phyloP scores from a whole-genome alignment of 2,797 vertebrate species.

The Cyprinodon diabolis region DNA sequence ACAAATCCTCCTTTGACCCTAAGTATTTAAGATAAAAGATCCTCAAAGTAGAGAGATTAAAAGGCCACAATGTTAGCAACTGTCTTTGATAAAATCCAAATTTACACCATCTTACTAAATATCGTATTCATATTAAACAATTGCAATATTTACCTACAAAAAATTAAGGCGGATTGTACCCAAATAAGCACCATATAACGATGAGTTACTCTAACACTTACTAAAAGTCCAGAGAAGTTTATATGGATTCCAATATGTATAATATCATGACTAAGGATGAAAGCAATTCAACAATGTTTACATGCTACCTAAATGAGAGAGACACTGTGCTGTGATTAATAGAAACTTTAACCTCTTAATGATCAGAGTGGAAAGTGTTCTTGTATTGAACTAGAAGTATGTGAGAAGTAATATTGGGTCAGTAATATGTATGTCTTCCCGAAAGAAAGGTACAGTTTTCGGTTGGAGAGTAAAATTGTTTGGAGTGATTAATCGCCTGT shows the following conservation, averaged over 20 bases:
- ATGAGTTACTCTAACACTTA: neutral
- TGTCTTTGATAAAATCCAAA: neutral
- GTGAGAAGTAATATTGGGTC: no score
- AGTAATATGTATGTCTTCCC: no score
- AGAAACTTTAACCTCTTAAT: no score
- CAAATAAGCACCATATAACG: no score
- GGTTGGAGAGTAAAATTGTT: no score
- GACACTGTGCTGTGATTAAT: no score
- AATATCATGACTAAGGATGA: neutral
- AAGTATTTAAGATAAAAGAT: constrained; percentile 34
- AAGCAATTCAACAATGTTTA: no score
- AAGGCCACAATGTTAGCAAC: constrained; percentile 17
- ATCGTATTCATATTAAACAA: neutral
- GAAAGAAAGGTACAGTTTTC: no score
- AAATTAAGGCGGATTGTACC: neutral
- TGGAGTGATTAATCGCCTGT: neutral
- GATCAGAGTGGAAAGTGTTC: no score
- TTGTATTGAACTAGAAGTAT: no score
- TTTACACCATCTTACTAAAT: neutral
- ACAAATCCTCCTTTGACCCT: constrained; percentile 5
- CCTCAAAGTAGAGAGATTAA: constrained; percentile 16
- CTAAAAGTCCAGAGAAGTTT: neutral
- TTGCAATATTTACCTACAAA: neutral
- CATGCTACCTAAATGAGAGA: no score
- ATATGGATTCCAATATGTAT: neutral